Evolutionary conservation across 2,888 invertebrate species (phyloP).

Genomic region (Patella depressa): DNA sequence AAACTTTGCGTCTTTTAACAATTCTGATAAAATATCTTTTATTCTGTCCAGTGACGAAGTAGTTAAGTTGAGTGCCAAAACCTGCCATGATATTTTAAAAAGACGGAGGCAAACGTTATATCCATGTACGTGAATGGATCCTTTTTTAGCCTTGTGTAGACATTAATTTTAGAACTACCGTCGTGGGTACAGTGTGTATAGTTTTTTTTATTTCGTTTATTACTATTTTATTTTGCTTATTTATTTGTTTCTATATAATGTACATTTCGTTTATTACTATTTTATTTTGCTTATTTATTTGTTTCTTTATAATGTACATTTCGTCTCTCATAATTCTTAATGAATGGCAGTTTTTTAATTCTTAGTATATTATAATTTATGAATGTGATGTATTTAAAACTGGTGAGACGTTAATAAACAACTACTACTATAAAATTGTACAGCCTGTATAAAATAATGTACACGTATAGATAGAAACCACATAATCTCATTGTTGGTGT

Average conservation of each 20-base stretch:
- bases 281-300: not conserved
- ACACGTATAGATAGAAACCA: no score
- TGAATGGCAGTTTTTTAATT: not conserved
- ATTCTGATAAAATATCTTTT: not conserved
- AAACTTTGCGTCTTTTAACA: not conserved
- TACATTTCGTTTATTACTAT: not conserved
- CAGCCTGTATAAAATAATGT: no score
- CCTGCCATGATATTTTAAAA: not conserved
- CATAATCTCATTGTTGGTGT: no score
- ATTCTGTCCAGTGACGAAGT: not conserved
- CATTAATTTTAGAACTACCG: not conserved
- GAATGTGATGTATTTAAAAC: no score
- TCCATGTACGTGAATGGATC: not conserved
- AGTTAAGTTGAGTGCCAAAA: not conserved
- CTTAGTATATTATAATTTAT: no score
- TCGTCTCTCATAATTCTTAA: conserved; percentile 1
- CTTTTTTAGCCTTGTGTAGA: no score
- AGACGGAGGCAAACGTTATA: not conserved
- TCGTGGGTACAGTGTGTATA: not conserved
- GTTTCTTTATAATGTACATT: not conserved
- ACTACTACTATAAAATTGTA: no score
- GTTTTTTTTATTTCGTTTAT: not conserved
- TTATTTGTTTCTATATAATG: not conserved
- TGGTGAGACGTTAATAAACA: no score
- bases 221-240: not conserved